A percentile compares a stretch with the other conserved stretches of the same genome.
Evolutionary conservation across 2,113 vertebrate species (phyloP).

Genomic region (Vombatus ursinus): DNA sequence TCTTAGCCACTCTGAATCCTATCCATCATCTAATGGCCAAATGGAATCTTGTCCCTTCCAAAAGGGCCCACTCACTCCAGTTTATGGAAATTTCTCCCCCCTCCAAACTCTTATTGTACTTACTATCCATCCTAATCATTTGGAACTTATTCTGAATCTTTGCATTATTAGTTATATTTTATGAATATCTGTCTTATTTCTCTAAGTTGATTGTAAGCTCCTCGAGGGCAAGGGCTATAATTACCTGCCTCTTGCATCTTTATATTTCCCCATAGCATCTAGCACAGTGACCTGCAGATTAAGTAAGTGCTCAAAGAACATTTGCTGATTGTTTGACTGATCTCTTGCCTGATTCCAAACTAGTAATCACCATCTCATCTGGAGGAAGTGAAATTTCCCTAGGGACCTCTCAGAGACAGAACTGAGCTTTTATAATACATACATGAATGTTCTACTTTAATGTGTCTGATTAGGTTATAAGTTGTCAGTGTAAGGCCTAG

Average conservation of each 20-base stretch:
- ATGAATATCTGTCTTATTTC: background rate
- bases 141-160: background rate
- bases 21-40: background rate
- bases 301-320: slow-evolving; percentile 15
- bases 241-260: background rate
- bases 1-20: background rate
- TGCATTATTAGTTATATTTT: background rate
- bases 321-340: slow-evolving; percentile 12
- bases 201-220: background rate
- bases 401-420: slow-evolving; percentile 47
- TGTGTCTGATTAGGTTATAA: slow-evolving; percentile 69
- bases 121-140: background rate
- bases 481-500: slow-evolving; percentile 61
- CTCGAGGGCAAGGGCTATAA: background rate
- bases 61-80: background rate
- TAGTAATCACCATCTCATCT: slow-evolving; percentile 29
- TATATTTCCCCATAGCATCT: background rate
- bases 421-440: slow-evolving; percentile 46
- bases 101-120: background rate
- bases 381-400: slow-evolving; percentile 23
- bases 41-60: background rate
- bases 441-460: slow-evolving; percentile 64
- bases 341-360: background rate
- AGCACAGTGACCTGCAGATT: background rate
- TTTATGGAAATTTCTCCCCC: background rate